Conservation (phyloP, 2,888 invertebrate species). For the Nemotelus nigrinus region DNA sequence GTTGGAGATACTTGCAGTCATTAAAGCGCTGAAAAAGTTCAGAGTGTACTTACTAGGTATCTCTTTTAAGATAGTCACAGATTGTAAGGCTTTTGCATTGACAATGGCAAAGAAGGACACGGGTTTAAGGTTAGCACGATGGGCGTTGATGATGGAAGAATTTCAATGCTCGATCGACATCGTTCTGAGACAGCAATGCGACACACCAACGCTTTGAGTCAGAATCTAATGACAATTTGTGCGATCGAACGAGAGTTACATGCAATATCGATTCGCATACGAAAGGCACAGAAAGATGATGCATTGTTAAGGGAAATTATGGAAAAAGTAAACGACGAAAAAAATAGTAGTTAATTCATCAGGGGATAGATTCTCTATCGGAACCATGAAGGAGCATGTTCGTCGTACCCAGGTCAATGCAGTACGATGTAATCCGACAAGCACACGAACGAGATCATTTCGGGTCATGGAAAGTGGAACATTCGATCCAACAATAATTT, state of each 20-base stretch:
- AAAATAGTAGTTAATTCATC: background rate
- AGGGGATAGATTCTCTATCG: background rate
- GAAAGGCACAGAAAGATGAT: background rate
- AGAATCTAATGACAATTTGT: background rate
- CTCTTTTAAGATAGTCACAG: no score
- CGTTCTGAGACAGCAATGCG: no score
- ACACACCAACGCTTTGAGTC: background rate
- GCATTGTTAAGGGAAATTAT: background rate
- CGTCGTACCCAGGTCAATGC: constrained; percentile 5
- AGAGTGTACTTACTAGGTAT: no score
- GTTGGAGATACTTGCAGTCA: no score
- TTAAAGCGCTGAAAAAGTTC: no score
- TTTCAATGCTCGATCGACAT: no score
- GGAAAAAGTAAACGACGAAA: background rate
- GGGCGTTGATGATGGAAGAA: no score
- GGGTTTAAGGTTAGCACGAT: no score
- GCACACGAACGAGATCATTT: background rate
- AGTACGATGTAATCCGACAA: constrained; percentile 12
- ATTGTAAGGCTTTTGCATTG: no score
- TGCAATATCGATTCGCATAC: background rate
- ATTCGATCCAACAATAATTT: background rate
- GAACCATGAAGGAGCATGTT: background rate
- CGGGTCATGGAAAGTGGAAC: background rate
- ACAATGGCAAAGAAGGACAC: no score
- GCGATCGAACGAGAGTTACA: background rate